Percentiles rank a stretch among this genome's conserved stretches.
Evolutionary conservation across 1,140 invertebrate genomes (phyloP).

Genomic region (silkworm (Bombyx mori)): DNA sequence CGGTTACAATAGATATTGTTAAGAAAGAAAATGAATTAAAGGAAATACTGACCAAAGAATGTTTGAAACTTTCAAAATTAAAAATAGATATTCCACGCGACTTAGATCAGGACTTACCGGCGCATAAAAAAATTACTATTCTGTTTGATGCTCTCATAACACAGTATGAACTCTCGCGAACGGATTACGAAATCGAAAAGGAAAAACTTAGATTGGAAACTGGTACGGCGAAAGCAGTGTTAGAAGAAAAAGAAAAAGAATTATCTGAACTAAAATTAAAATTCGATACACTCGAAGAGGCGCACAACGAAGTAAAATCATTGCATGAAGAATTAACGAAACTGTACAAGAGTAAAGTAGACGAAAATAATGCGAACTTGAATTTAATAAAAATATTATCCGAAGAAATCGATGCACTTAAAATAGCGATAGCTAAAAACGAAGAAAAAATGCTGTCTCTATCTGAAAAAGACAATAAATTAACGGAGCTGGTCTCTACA

Average conservation of each 20-base stretch:
- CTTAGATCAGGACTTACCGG: constrained; percentile 25
- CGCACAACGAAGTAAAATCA: constrained; percentile 13
- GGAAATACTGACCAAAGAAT: constrained; percentile 26
- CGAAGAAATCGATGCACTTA: constrained; percentile 33
- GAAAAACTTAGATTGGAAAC: constrained; percentile 18
- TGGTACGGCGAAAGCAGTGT: constrained; percentile 17
- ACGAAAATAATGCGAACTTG: constrained; percentile 35
- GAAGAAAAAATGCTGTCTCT: constrained; percentile 9
- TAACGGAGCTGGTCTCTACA: constrained; percentile 14
- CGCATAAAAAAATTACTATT: constrained; percentile 23
- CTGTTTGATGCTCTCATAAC: constrained; percentile 28
- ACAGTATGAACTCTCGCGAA: constrained; percentile 11
- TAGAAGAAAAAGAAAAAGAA: constrained; percentile 34
- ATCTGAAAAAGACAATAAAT: constrained; percentile 10
- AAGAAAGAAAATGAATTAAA: constrained; percentile 37
- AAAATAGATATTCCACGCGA: constrained; percentile 26
- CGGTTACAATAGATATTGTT: constrained; percentile 45
- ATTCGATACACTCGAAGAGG: constrained; percentile 19
- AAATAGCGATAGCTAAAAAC: constrained; percentile 24
- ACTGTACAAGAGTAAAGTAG: constrained; percentile 31
- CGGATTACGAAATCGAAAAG: constrained; percentile 2
- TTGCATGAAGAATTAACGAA: constrained; percentile 30
- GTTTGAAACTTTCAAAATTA: constrained; percentile 24
- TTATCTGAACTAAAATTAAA: constrained; percentile 17
- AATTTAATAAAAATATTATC: constrained; percentile 25